Conservation (phyloP, 2,888 invertebrate genomes). For the Drosophila parthenogenetica region DNA sequence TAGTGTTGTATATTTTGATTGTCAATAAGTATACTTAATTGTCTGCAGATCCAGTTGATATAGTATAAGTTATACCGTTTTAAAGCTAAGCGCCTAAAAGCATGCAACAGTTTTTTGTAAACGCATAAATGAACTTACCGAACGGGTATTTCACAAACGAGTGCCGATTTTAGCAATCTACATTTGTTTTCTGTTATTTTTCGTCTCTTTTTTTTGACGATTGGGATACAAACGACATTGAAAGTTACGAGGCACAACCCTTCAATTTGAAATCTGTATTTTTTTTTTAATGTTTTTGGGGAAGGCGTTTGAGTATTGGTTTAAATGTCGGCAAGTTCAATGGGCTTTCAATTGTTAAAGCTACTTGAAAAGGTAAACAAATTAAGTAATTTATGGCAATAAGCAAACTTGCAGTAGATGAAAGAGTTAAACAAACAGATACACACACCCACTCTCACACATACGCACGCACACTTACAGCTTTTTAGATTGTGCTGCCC, state of each 20-base stretch:
- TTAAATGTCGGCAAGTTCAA: slow-evolving; percentile 46
- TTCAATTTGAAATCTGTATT: slow-evolving; percentile 46
- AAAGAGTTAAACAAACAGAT: slow-evolving; percentile 16
- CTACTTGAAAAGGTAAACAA: slow-evolving; percentile 59
- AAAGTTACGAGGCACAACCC: slow-evolving; percentile 56
- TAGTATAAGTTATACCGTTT: neutral
- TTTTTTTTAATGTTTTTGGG: slow-evolving; percentile 3
- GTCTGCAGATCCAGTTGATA: neutral
- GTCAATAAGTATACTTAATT: too few relatives aligned
- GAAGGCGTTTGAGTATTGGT: slow-evolving; percentile 23
- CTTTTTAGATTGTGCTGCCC: neutral
- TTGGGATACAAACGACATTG: slow-evolving; percentile 61
- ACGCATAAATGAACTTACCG: neutral
- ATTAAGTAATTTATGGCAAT: slow-evolving; percentile 71
- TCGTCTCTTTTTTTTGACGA: neutral
- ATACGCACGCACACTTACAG: neutral
- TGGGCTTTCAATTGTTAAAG: slow-evolving; percentile 63
- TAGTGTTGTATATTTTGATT: too few relatives aligned
- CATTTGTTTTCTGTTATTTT: neutral
- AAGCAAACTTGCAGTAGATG: slow-evolving; percentile 21
- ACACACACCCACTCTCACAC: neutral
- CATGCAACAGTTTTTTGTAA: neutral
- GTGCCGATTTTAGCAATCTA: neutral
- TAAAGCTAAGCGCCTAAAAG: neutral
- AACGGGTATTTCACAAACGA: neutral